Conservation (phyloP, 2,888 invertebrate genomes). For the Philereme transversata region DNA sequence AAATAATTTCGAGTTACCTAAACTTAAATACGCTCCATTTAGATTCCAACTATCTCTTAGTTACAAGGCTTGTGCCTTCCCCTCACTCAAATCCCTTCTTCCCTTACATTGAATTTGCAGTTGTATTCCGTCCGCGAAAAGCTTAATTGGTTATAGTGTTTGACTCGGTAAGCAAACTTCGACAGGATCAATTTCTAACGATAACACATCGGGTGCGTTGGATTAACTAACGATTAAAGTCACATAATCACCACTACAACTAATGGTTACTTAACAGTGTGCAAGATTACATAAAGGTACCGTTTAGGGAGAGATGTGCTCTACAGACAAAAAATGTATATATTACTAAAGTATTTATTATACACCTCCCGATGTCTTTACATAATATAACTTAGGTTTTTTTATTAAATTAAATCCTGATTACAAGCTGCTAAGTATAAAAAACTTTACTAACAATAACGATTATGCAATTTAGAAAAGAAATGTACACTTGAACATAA, state of each 20-base stretch:
- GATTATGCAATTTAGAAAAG: conserved; percentile 75
- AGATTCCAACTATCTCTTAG: conserved; percentile 55
- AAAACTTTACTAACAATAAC: conserved; percentile 76
- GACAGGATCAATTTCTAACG: conserved; percentile 64
- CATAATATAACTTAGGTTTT: conserved; percentile 68
- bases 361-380: conserved; percentile 74
- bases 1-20: conserved; percentile 61
- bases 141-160: conserved; percentile 15
- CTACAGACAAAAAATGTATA: conserved; percentile 63
- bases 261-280: conserved; percentile 51
- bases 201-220: conserved; percentile 63
- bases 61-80: conserved; percentile 51
- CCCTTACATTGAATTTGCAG: conserved; percentile 37
- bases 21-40: conserved; percentile 65
- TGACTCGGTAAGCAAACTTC: conserved; percentile 43
- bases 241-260: conserved; percentile 61
- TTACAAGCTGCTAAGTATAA: conserved; percentile 79
- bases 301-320: conserved; percentile 49
- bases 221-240: conserved; percentile 55
- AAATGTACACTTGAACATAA: conserved; percentile 54
- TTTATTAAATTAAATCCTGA: conserved; percentile 71
- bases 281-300: conserved; percentile 51
- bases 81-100: conserved; percentile 31
- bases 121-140: conserved; percentile 26
- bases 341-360: conserved; percentile 76